Percentiles rank a stretch among this genome's conserved stretches.
These are phyloP conservation scores for Lacerta bilineata DNA, from an alignment of 2,797 vertebrate genomes.

Conservation along the genomic window DNA sequence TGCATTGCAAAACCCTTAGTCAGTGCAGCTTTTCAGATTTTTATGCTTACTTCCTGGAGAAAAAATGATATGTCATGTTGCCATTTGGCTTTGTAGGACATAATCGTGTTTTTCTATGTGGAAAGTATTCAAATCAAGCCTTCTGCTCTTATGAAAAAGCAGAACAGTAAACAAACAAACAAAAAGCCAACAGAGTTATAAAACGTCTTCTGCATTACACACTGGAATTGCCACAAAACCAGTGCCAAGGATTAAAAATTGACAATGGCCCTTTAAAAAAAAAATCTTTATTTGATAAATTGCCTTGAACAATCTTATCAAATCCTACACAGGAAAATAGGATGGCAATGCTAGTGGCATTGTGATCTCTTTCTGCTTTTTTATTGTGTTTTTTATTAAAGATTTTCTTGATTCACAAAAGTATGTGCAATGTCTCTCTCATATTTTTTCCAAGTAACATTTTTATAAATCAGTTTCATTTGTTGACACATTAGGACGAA, in stretches of 20 bases:
- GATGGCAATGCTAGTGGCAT: neutral
- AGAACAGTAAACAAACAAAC: neutral
- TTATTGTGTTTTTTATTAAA: too few relatives aligned
- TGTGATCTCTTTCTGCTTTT: neutral
- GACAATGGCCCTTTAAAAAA: neutral
- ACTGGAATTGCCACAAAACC: neutral
- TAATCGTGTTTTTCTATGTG: neutral
- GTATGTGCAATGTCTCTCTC: too few relatives aligned
- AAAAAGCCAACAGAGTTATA: neutral
- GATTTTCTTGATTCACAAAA: too few relatives aligned
- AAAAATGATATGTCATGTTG: neutral
- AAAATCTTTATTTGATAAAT: neutral
- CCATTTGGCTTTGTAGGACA: neutral
- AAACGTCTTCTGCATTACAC: neutral
- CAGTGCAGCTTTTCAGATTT: conserved; percentile 19
- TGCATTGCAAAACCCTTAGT: conserved; percentile 32
- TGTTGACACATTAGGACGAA: too few relatives aligned
- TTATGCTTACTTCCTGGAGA: neutral
- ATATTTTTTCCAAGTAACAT: too few relatives aligned
- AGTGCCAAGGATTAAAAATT: neutral
- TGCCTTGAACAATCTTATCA: neutral
- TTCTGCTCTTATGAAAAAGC: conserved; percentile 6
- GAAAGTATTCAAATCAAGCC: neutral
- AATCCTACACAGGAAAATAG: neutral
- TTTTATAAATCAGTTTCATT: too few relatives aligned